Conservation (phyloP, 2,888 invertebrate species). For the Heliconius erato region DNA sequence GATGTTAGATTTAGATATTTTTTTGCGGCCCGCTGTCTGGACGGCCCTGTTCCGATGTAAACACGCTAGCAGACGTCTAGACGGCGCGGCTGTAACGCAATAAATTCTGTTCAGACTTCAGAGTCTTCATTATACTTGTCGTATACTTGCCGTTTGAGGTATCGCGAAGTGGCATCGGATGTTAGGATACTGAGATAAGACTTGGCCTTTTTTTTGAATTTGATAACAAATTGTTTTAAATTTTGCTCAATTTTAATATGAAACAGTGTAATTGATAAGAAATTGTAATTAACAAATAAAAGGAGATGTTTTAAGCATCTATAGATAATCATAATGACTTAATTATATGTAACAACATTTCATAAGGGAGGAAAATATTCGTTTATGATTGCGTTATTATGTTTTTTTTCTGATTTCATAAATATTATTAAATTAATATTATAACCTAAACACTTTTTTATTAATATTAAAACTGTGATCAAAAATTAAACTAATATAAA, state of each 20-base stretch:
- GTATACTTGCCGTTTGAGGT: slow-evolving; percentile 25
- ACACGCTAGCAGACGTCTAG: slow-evolving; percentile 68
- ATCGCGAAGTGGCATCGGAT: slow-evolving; percentile 29
- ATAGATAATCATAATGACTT: neutral
- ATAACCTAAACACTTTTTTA: too few species aligned
- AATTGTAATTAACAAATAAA: neutral
- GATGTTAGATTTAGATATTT: neutral
- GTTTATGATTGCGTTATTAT: too few species aligned
- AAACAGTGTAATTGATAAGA: neutral
- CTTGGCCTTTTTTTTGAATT: neutral
- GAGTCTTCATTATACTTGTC: slow-evolving; percentile 43
- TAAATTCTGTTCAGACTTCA: slow-evolving; percentile 55
- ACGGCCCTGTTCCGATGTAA: slow-evolving; percentile 57
- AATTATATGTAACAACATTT: neutral
- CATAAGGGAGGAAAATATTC: too few species aligned
- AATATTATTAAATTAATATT: too few species aligned
- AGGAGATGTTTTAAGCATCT: too few species aligned
- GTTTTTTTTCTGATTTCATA: too few species aligned
- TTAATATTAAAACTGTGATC: too few species aligned
- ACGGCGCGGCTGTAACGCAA: slow-evolving; percentile 58
- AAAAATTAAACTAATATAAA: too few species aligned
- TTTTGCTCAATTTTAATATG: too few species aligned
- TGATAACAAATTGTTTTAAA: too few species aligned
- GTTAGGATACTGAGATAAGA: neutral
- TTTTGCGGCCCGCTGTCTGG: neutral